phyloP scores from a whole-genome alignment of 2,113 vertebrate species.

The Nymphicus hollandicus region DNA sequence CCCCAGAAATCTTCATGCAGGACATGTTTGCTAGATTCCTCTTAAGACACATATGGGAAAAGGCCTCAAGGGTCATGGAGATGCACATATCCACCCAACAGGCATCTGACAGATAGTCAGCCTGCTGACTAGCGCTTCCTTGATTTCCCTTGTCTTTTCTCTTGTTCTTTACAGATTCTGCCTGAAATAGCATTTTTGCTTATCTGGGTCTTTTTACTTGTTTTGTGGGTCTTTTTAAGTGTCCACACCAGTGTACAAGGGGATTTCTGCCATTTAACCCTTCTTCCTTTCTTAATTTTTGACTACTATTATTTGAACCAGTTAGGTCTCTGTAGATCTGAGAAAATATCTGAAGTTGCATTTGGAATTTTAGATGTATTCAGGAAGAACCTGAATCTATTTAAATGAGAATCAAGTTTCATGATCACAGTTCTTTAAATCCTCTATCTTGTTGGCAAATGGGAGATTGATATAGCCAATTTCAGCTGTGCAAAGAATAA shows the following conservation, averaged over 20 bases:
- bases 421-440: background rate
- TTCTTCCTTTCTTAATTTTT: background rate
- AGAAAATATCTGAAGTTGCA: background rate
- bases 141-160: background rate
- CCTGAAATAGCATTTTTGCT: background rate
- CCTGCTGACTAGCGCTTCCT: background rate
- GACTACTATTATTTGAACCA: background rate
- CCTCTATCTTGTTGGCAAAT: background rate
- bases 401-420: background rate
- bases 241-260: background rate
- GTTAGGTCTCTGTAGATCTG: background rate
- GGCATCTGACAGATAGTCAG: background rate
- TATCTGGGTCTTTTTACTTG: background rate
- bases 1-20: background rate
- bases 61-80: background rate
- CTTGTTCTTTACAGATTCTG: background rate
- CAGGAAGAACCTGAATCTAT: background rate
- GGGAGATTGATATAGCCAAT: background rate
- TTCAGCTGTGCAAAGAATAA: background rate
- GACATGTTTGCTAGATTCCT: background rate
- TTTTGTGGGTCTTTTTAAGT: background rate
- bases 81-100: background rate
- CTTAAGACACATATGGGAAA: rapidly evolving
- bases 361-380: background rate
- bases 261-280: background rate